Percentiles rank a stretch among this genome's conserved stretches.
These are phyloP conservation scores for Mus caroli DNA, from an alignment of 2,797 vertebrate species.

Conservation along the genomic window DNA sequence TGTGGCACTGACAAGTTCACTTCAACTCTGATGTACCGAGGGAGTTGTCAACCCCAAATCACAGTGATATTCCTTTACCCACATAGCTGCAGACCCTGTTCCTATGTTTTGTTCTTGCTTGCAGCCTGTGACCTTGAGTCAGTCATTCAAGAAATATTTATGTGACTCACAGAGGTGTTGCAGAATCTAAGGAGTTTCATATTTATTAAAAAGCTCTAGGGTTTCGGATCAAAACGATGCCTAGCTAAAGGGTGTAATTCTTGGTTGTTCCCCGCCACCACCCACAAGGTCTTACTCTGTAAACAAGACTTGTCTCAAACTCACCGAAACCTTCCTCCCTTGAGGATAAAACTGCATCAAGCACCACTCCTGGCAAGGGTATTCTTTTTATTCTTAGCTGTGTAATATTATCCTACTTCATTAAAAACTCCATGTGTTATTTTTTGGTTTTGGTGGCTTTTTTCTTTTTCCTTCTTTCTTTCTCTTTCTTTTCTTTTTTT, in stretches of 20 bases:
- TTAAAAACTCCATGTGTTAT: conserved; percentile 39
- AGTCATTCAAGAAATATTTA: conserved; percentile 54
- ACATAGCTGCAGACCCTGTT: conserved; percentile 34
- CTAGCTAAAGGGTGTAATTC: not conserved
- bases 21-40: conserved; percentile 49
- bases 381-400: conserved; percentile 38
- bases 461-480: not conserved
- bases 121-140: conserved; percentile 80
- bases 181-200: conserved; percentile 59
- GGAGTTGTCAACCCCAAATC: conserved; percentile 15
- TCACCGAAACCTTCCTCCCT: not conserved
- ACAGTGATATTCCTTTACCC: not conserved
- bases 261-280: not conserved
- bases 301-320: not conserved
- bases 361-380: not conserved
- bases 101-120: conserved; percentile 53
- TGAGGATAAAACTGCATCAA: not conserved
- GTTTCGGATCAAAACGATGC: conserved; percentile 42
- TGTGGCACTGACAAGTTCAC: conserved; percentile 53
- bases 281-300: not conserved
- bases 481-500: not conserved
- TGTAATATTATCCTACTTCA: conserved; percentile 37
- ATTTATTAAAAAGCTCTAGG: conserved; percentile 53
- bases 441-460: not conserved
- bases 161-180: conserved; percentile 62